These are phyloP conservation scores for Atta texana DNA, from an alignment of 1,140 invertebrate genomes.

Conservation along the genomic window DNA sequence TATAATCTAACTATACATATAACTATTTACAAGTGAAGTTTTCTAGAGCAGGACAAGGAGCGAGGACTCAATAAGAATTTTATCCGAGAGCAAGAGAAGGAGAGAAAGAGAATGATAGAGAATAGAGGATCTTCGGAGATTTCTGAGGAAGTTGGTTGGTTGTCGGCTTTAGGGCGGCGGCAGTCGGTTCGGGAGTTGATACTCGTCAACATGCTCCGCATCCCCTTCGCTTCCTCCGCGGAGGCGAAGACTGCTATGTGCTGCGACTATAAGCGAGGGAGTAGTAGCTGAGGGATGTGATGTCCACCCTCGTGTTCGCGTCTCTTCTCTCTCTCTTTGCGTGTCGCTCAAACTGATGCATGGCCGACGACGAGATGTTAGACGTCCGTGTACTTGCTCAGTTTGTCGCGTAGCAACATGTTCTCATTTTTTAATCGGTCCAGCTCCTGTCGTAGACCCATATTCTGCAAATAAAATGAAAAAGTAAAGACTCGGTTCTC, in stretches of 20 bases:
- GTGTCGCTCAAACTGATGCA: conserved; percentile 57
- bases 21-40: conserved; percentile 85
- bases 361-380: conserved; percentile 85
- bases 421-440: conserved; percentile 97
- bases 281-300: conserved; percentile 36
- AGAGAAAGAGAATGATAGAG: conserved; percentile 49
- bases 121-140: conserved; percentile 38
- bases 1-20: conserved; percentile 86
- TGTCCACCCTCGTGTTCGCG: conserved; percentile 65
- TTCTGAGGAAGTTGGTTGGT: conserved; percentile 24
- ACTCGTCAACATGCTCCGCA: conserved; percentile 30
- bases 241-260: conserved; percentile 62
- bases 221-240: conserved; percentile 42
- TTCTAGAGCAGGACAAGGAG: conserved; percentile 68
- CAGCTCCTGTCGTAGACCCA: conserved; percentile 94
- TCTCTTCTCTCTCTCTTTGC: conserved; percentile 56
- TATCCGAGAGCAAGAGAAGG: conserved; percentile 55
- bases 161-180: conserved; percentile 42
- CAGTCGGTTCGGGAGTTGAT: conserved; percentile 42
- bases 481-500: not conserved
- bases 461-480: conserved; percentile 88
- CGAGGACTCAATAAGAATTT: conserved; percentile 60
- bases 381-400: conserved; percentile 94
- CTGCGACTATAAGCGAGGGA: conserved; percentile 67
- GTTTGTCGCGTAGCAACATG: conserved; percentile 93